phyloP scores from a whole-genome alignment of 2,888 invertebrate genomes.

The Drosophila ustulata region DNA sequence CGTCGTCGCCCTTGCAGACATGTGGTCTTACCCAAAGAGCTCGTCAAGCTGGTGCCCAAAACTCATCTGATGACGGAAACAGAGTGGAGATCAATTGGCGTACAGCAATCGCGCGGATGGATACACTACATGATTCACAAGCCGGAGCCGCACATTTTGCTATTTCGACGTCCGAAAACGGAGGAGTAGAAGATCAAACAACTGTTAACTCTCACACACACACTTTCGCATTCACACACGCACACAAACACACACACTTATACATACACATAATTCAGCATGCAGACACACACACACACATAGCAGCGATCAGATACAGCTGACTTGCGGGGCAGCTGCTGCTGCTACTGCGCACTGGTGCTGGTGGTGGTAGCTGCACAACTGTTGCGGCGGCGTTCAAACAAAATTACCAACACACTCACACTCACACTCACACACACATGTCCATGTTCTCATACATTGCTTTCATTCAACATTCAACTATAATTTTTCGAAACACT shows the following conservation, averaged over 20 bases:
- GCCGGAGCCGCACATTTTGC: slow-evolving; percentile 96
- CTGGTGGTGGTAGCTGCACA: slow-evolving; percentile 50
- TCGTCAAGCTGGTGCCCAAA: slow-evolving; percentile 95
- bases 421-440: slow-evolving; percentile 12
- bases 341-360: slow-evolving; percentile 40
- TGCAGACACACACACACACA: slow-evolving; percentile 20
- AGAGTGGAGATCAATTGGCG: slow-evolving; percentile 97
- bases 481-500: slow-evolving; percentile 15
- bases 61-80: slow-evolving; percentile 96
- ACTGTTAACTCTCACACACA: slow-evolving; percentile 18
- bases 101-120: slow-evolving; percentile 98
- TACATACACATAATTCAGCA: slow-evolving; percentile 17
- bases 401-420: slow-evolving; percentile 4
- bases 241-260: slow-evolving; percentile 18
- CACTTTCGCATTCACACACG: slow-evolving; percentile 11
- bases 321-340: slow-evolving; percentile 66
- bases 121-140: slow-evolving; percentile 98
- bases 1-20: slow-evolving; percentile 88
- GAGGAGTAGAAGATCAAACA: slow-evolving; percentile 59
- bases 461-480: slow-evolving; percentile 11
- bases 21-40: slow-evolving; percentile 96
- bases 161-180: slow-evolving; percentile 92
- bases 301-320: slow-evolving; percentile 35
- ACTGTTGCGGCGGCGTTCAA: slow-evolving; percentile 56
- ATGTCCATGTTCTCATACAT: slow-evolving; percentile 1